Evolutionary conservation across 2,888 invertebrate species (phyloP).

Genomic region (Cylloceria caligata): DNA sequence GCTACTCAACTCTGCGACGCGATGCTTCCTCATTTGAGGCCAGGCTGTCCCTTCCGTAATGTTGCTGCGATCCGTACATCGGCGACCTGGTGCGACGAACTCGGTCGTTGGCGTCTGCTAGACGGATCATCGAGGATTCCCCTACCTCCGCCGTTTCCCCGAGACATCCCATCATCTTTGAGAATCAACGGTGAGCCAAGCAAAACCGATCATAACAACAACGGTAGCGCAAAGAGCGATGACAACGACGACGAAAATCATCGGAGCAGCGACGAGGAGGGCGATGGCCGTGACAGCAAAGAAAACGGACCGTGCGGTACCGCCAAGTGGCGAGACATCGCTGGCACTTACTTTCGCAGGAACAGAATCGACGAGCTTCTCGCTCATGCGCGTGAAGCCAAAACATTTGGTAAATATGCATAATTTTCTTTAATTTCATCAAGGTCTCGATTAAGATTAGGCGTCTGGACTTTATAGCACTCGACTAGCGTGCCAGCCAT

Average conservation of each 20-base stretch:
- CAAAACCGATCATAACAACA: slow-evolving; percentile 79
- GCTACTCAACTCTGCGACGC: slow-evolving; percentile 83
- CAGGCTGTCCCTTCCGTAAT: slow-evolving; percentile 83
- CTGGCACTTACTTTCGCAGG: slow-evolving; percentile 80
- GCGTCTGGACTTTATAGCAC: background rate
- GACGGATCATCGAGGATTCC: slow-evolving; percentile 79
- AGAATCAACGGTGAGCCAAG: slow-evolving; percentile 63
- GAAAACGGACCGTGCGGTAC: slow-evolving; percentile 49
- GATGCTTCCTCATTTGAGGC: slow-evolving; percentile 82
- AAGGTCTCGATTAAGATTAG: background rate
- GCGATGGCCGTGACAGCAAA: slow-evolving; percentile 46
- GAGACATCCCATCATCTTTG: slow-evolving; percentile 54
- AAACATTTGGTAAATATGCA: slow-evolving; percentile 79
- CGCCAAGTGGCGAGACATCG: slow-evolving; percentile 77
- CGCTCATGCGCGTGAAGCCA: slow-evolving; percentile 80
- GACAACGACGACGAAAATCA: slow-evolving; percentile 69
- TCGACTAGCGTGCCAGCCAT: background rate
- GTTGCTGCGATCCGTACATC: slow-evolving; percentile 77
- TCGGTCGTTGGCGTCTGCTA: slow-evolving; percentile 82
- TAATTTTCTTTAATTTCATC: background rate
- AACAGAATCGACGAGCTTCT: slow-evolving; percentile 81
- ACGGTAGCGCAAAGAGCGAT: slow-evolving; percentile 70
- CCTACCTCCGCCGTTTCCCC: slow-evolving; percentile 78
- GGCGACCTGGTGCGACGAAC: slow-evolving; percentile 82
- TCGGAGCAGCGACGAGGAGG: slow-evolving; percentile 60